These are phyloP conservation scores for Drosophila dives DNA, from an alignment of 2,888 invertebrate species.

Conservation along the genomic window DNA sequence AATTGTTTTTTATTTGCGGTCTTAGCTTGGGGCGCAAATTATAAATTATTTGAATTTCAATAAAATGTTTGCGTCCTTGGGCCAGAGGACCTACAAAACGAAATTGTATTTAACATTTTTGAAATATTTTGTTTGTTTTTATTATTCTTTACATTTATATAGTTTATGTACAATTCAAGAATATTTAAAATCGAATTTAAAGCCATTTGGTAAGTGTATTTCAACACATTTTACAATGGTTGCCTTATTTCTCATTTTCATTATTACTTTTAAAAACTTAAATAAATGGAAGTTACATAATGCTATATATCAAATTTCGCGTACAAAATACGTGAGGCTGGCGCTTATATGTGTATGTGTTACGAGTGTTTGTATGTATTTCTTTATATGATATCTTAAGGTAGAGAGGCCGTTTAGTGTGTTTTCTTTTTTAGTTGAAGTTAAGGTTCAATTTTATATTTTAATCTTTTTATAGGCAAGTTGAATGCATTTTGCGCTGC, in stretches of 20 bases:
- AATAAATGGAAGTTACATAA: slow-evolving; percentile 67
- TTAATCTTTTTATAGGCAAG: slow-evolving; percentile 60
- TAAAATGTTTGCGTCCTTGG: slow-evolving; percentile 54
- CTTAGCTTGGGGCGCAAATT: slow-evolving; percentile 45
- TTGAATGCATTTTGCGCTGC: slow-evolving; percentile 77
- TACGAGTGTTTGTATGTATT: slow-evolving; percentile 11
- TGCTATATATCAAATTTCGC: slow-evolving; percentile 31
- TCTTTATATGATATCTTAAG: slow-evolving; percentile 52
- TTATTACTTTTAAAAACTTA: slow-evolving; percentile 58
- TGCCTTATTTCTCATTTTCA: slow-evolving; percentile 11
- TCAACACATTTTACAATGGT: slow-evolving; percentile 45
- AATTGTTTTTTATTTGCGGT: slow-evolving; percentile 24
- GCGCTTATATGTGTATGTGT: slow-evolving; percentile 34
- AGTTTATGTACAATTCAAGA: slow-evolving; percentile 71
- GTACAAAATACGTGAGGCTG: slow-evolving; percentile 28
- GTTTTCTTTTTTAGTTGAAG: slow-evolving; percentile 31
- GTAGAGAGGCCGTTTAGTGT: slow-evolving; percentile 61
- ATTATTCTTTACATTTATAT: slow-evolving; percentile 36
- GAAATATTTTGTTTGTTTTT: slow-evolving; percentile 27
- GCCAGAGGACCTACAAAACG: slow-evolving; percentile 21
- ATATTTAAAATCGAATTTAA: slow-evolving; percentile 72
- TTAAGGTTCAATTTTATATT: slow-evolving; percentile 37
- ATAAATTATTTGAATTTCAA: slow-evolving; percentile 53
- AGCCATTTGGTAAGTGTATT: slow-evolving; percentile 62
- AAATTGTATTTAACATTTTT: slow-evolving; percentile 41